These are phyloP conservation scores for Danio albolineatus DNA, from an alignment of 2,797 vertebrate species.

Conservation along the genomic window DNA sequence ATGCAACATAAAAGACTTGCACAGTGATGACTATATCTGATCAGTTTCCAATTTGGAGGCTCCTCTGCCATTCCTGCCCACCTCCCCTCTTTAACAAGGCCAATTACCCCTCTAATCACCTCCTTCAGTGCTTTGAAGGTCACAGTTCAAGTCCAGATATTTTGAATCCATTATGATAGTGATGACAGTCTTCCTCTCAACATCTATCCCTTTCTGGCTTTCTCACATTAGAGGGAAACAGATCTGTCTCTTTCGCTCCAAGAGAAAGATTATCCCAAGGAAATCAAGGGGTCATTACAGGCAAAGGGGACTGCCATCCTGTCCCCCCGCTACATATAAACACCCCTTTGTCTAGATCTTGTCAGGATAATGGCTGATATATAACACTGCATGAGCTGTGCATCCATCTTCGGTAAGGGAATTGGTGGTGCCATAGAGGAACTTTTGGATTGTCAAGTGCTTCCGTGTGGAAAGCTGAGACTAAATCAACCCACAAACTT, in stretches of 20 bases:
- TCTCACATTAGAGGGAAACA: conserved; percentile 83
- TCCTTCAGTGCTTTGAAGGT: conserved; percentile 83
- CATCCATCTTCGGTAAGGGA: conserved; percentile 51
- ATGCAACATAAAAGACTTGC: conserved; percentile 5
- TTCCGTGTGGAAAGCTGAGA: conserved; percentile 55
- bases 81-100: conserved; percentile 33
- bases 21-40: conserved; percentile 8
- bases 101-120: conserved; percentile 59
- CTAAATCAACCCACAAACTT: conserved; percentile 51
- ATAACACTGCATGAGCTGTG: conserved; percentile 53
- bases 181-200: conserved; percentile 88
- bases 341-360: conserved; percentile 64
- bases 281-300: conserved; percentile 80
- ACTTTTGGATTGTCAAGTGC: conserved; percentile 30
- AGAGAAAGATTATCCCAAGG: conserved; percentile 81
- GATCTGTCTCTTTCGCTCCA: conserved; percentile 83
- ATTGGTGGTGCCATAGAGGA: conserved; percentile 50
- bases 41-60: conserved; percentile 12
- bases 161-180: conserved; percentile 80
- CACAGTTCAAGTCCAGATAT: conserved; percentile 82
- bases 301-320: conserved; percentile 70
- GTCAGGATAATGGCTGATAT: conserved; percentile 69
- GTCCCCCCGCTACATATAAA: conserved; percentile 59
- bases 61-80: conserved; percentile 26
- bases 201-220: conserved; percentile 78